phyloP scores from a whole-genome alignment of 2,888 invertebrate genomes.

The Spisula subtruncata region DNA sequence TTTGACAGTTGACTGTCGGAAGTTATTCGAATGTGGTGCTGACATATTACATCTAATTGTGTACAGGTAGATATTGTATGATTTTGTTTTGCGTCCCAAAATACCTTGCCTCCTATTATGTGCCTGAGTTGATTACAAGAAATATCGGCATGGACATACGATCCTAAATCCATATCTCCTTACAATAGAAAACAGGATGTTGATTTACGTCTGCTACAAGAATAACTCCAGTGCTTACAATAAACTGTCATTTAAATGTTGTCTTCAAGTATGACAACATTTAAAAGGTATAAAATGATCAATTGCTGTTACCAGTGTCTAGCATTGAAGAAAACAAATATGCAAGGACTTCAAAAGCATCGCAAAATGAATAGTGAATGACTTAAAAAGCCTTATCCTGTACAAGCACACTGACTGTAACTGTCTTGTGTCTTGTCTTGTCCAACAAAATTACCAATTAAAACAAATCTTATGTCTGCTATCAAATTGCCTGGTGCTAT shows the following conservation, averaged over 20 bases:
- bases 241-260: slow-evolving; percentile 2
- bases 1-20: slow-evolving; percentile 22
- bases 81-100: not conserved
- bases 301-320: not conserved
- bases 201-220: not conserved
- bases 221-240: not conserved
- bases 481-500: slow-evolving; percentile 1
- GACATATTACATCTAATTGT: not conserved
- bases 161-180: not conserved
- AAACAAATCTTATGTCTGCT: slow-evolving; percentile 48
- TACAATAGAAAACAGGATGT: slow-evolving; percentile 7
- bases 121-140: not conserved
- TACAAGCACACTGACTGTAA: not conserved
- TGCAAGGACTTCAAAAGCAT: not conserved
- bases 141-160: not conserved
- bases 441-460: slow-evolving; percentile 64
- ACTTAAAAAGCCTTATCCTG: not conserved
- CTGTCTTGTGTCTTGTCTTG: slow-evolving; percentile 26
- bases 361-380: not conserved
- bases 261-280: slow-evolving; percentile 13
- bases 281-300: slow-evolving; percentile 8
- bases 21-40: not conserved
- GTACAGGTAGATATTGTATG: not conserved
- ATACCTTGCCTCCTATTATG: not conserved
- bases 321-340: not conserved